Evolutionary conservation across 1,140 invertebrate species (phyloP), one percentile per base, ranked within the genome.

Genomic region (Drosophila tropicalis): DNA sequence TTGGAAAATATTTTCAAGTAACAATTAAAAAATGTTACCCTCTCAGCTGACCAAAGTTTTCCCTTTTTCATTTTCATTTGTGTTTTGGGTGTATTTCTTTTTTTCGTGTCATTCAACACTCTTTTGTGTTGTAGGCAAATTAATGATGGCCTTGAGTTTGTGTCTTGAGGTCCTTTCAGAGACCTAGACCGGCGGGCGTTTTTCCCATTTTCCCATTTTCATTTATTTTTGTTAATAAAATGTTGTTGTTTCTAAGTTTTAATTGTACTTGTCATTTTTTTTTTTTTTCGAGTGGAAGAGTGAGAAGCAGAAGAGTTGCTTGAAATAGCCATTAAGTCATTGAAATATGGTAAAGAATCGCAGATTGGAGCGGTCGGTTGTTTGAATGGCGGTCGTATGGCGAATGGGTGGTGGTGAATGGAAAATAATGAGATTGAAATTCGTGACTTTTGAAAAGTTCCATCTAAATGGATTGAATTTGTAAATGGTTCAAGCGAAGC

Each of bases 71-170:
- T 68, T 41, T 76, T 34, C 75, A 65, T 17, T 25, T 32, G 44
- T 41, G 67, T 55, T 57, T 67, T 70, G 73, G 72, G 6, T 44
- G n/a, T 44, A 15, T 15, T 47, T 72, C 69, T 67, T 71, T 79
- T 60, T 86, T 47, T 54, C 44, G 65, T 51, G 72, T 39, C 75
- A 70, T 32, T 25, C 54, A 22, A 51, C 44, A 51, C 54, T 51
- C 69, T 55, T 57, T 70, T 70, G 76, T 76, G 79, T 71, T 76
- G 40, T 57, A 79, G 64, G 65, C 67, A 77, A 89, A 87, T 83
- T 83, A 83, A 80, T 76, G 65, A 74, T 51, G 65, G 55, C 62
- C 71, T 74, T 82, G 66, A 67, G 66, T 65, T 72, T 29, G 51
- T 76, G 44, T 67, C 29, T 25, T 17, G 41, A n/a, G 54, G 39